Conservation (phyloP, 2,888 invertebrate species). For the Aphidoletes aphidimyza region DNA sequence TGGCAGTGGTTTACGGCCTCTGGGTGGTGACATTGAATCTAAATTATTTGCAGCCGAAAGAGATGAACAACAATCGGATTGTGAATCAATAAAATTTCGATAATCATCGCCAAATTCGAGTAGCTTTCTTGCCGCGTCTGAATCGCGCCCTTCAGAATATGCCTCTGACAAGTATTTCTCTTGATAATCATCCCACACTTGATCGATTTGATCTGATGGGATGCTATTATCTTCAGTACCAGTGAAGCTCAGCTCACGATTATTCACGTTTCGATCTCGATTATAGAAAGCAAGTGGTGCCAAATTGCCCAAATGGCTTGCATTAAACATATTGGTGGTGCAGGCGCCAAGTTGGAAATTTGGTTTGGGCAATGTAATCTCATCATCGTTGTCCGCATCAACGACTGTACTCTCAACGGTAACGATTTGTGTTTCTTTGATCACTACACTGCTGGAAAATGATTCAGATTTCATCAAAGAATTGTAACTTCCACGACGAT, state of each 20-base stretch:
- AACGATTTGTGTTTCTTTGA: constrained; percentile 69
- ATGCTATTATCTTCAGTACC: constrained; percentile 81
- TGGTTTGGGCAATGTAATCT: constrained; percentile 69
- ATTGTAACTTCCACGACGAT: constrained; percentile 61
- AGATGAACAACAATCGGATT: constrained; percentile 86
- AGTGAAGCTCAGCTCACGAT: constrained; percentile 70
- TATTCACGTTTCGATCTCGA: constrained; percentile 63
- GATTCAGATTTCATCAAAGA: constrained; percentile 79
- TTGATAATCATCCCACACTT: constrained; percentile 97
- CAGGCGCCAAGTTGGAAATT: constrained; percentile 75
- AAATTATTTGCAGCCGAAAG: constrained; percentile 74
- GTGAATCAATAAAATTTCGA: constrained; percentile 87
- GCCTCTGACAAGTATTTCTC: constrained; percentile 92
- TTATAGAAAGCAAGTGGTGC: constrained; percentile 66
- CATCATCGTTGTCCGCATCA: constrained; percentile 77
- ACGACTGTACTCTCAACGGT: constrained; percentile 67
- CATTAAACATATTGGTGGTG: constrained; percentile 62
- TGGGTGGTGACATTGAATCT: constrained; percentile 67
- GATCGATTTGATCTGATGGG: constrained; percentile 90
- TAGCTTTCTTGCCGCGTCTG: constrained; percentile 83
- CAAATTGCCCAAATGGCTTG: constrained; percentile 64
- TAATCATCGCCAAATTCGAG: constrained; percentile 92
- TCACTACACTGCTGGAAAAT: constrained; percentile 74
- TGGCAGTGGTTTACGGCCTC: constrained; percentile 56
- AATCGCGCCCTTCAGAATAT: constrained; percentile 87